Evolutionary conservation across 2,113 vertebrate genomes (phyloP).

Genomic region (Phyllostomus hastatus): DNA sequence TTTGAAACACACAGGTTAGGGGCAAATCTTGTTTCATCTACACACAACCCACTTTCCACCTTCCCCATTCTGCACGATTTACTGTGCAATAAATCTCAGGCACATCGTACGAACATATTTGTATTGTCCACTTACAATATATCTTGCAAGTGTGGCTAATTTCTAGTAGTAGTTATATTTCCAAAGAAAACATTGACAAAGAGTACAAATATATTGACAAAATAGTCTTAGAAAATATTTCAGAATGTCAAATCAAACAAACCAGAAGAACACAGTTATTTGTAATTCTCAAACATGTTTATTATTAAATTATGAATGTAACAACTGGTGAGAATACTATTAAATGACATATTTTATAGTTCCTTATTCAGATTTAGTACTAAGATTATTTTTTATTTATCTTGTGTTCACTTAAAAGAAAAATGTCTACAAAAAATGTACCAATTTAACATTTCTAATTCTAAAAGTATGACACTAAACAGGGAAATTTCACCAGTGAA

Average conservation of each 20-base stretch:
- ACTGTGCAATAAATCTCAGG: conserved; percentile 8
- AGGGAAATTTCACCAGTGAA: neutral
- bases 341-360: neutral
- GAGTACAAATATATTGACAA: neutral
- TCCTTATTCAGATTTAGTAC: neutral
- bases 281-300: conserved; percentile 11
- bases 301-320: neutral
- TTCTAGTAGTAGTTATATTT: neutral
- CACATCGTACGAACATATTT: neutral
- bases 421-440: neutral
- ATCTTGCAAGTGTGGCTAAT: neutral
- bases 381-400: neutral
- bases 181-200: conserved; percentile 3
- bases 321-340: neutral
- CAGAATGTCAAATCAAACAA: conserved; percentile 19
- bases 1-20: neutral
- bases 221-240: neutral
- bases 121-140: neutral
- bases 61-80: neutral
- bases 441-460: conserved; percentile 2
- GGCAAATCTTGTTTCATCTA: neutral
- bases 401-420: neutral
- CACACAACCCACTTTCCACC: neutral
- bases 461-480: neutral
- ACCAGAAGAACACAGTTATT: neutral